These are phyloP conservation scores for Scrobipalpa atriplicella DNA, from an alignment of 2,888 invertebrate species.

Conservation along the genomic window DNA sequence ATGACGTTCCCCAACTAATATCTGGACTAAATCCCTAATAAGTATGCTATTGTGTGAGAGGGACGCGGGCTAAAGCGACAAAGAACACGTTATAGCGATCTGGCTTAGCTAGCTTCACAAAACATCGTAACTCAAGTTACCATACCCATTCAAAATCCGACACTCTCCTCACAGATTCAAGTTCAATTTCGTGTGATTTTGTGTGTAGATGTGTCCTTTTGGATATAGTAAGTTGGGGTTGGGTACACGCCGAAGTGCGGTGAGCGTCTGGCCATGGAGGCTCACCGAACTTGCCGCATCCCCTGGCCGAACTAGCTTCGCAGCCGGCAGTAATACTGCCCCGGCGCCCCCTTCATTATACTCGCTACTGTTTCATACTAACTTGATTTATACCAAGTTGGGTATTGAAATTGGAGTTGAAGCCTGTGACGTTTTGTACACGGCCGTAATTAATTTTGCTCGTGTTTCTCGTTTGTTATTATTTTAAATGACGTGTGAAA, in stretches of 20 bases:
- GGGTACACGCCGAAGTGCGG: conserved; percentile 77
- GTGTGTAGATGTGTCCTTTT: background rate
- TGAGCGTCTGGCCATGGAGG: conserved; percentile 81
- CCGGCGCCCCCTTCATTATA: conserved; percentile 67
- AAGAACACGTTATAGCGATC: conserved; percentile 82
- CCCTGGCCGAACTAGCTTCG: conserved; percentile 80
- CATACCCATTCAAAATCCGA: conserved; percentile 35
- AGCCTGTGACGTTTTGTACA: background rate
- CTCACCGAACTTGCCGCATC: conserved; percentile 80
- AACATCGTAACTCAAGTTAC: background rate
- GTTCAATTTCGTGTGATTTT: conserved; percentile 39
- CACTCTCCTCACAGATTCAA: conserved; percentile 31
- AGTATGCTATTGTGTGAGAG: conserved; percentile 83
- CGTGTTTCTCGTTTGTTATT: background rate
- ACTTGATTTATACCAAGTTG: conserved; percentile 20
- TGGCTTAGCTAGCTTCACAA: conserved; percentile 41
- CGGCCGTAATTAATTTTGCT: conserved; percentile 5
- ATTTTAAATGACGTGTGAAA: background rate
- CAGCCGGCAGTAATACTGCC: conserved; percentile 77
- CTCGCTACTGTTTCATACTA: conserved; percentile 64
- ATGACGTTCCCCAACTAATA: conserved; percentile 82
- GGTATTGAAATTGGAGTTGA: conserved; percentile 10
- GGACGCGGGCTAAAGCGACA: conserved; percentile 78
- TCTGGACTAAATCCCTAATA: conserved; percentile 83
- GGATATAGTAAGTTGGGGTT: conserved; percentile 48